Percentiles rank a stretch among this genome's conserved stretches.
phyloP scores from a whole-genome alignment of 2,888 invertebrate species.

The Caenorhabditis japonica region DNA sequence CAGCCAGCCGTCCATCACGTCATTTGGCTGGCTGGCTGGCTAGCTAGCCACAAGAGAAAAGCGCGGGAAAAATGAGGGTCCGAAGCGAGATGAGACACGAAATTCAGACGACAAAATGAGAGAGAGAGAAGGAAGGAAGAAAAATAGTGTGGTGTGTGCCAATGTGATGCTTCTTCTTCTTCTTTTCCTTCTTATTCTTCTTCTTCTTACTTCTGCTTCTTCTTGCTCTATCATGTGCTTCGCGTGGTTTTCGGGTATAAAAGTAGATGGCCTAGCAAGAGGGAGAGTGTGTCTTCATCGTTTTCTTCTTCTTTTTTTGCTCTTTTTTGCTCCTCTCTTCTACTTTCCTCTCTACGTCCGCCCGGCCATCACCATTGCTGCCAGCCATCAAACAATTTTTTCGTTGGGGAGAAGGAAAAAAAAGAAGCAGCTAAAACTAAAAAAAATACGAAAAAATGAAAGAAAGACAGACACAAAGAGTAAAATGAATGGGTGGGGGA shows the following conservation, averaged over 20 bases:
- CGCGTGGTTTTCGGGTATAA: conserved; percentile 42
- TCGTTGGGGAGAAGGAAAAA: too few species aligned
- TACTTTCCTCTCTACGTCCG: conserved; percentile 6
- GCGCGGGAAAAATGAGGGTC: conserved; percentile 2
- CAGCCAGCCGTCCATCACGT: conserved; percentile 24
- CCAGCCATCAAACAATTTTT: conserved; percentile 50
- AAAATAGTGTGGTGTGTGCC: conserved; percentile 43
- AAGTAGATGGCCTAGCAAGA: conserved; percentile 3
- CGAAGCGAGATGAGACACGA: conserved; percentile 23
- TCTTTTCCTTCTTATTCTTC: conserved; percentile 8
- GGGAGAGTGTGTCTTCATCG: conserved; percentile 21
- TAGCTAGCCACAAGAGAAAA: conserved; percentile 20
- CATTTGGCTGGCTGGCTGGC: too few species aligned
- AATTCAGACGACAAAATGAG: conserved; percentile 49
- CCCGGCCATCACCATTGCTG: background rate
- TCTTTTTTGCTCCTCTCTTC: background rate
- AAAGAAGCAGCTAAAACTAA: too few species aligned
- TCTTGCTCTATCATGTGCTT: conserved; percentile 21
- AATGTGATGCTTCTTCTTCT: conserved; percentile 41
- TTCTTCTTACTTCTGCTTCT: conserved; percentile 20
- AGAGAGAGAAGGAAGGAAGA: conserved; percentile 53
- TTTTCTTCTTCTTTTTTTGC: conserved; percentile 15
- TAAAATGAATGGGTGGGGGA: conserved; percentile 6
- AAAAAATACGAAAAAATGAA: conserved; percentile 23
- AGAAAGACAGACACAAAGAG: conserved; percentile 24